Base-by-base conservation (phyloP, 2,113 vertebrate species). In the Sapajus apella region DNA sequence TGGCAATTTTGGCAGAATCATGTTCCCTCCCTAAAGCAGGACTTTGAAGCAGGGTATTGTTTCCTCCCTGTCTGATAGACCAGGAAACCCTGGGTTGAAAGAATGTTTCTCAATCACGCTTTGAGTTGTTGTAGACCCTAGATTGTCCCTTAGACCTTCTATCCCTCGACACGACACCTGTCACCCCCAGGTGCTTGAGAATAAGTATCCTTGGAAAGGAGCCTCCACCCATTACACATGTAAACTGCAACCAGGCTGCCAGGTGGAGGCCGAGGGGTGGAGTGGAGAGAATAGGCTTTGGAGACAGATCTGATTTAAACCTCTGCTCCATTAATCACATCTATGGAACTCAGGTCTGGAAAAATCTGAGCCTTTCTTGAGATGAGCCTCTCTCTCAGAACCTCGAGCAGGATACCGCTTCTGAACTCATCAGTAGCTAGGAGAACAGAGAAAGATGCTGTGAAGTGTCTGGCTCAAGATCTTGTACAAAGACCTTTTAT, bases 31-130 rank as follows among this genome's bases (percentile, higher is more conserved):
- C n/a, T 20, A 5, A 75, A 83, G 43, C 8, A 93, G 77, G 56
- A 23, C 77, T 88, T 84, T 52, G 66, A 61, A 37, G 40, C 61
- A 35, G 32, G 64, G 10, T 21, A 6, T 73, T 81, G 40, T 35
- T 73, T 93, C 40, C 32, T 94, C 84, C 52, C 16, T 93, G 0
- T 52, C 77, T 77, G 47, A 6, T 72, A 90, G 81, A 40, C 37
- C 25, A 25, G 32, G 77, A 70, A 47, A 45, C 68, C 58, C 13
- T 17, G 47, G 64, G 30, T n/a, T 30, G 27, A 56, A 68, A 40
- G 76, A 91, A 21, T n/a, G 27, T 32, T 5, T 81, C 10, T 5
- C 13, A 43, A 21, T 32, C 12, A 4, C 35, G 37, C 25, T 80
- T 87, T 76, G 35, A 27, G 45, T 66, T 79, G 25, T 21, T 87